Evolutionary conservation across 2,888 invertebrate genomes (phyloP).

Genomic region (Drosophila colorata): DNA sequence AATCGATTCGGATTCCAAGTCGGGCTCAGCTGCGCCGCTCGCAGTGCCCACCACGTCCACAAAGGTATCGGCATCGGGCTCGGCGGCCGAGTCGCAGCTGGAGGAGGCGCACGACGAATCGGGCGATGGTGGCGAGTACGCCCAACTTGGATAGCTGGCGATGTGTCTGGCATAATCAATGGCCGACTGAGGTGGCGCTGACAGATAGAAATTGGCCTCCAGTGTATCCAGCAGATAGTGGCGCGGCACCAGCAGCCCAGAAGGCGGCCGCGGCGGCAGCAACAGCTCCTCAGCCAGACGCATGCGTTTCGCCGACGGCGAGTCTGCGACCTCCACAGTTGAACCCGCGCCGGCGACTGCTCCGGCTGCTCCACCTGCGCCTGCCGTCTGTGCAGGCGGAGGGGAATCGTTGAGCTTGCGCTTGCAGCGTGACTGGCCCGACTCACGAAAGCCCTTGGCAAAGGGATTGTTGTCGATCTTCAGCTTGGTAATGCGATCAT

Average conservation of each 20-base stretch:
- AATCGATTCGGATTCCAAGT: slow-evolving; percentile 46
- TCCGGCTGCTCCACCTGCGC: slow-evolving; percentile 23
- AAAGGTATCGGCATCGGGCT: slow-evolving; percentile 65
- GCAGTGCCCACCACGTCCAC: slow-evolving; percentile 78
- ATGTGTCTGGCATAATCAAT: slow-evolving; percentile 75
- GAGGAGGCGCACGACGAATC: slow-evolving; percentile 61
- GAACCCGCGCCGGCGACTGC: slow-evolving; percentile 9
- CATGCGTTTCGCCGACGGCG: slow-evolving; percentile 75
- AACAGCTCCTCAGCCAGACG: slow-evolving; percentile 57
- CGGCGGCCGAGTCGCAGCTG: slow-evolving; percentile 45
- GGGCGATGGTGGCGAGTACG: slow-evolving; percentile 70
- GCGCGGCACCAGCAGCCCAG: slow-evolving; percentile 43
- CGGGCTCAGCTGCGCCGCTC: slow-evolving; percentile 37
- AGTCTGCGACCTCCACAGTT: slow-evolving; percentile 41
- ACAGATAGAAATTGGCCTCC: slow-evolving; percentile 71
- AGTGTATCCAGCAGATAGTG: slow-evolving; percentile 69
- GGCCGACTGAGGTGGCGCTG: slow-evolving; percentile 56
- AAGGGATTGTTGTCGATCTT: slow-evolving; percentile 97
- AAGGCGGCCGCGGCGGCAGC: slow-evolving; percentile 21
- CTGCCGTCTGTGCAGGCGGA: slow-evolving; percentile 46
- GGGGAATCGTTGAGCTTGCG: slow-evolving; percentile 86
- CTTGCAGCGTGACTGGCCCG: slow-evolving; percentile 91
- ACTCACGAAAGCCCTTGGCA: slow-evolving; percentile 95
- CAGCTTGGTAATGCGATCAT: slow-evolving; percentile 93
- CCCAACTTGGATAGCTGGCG: slow-evolving; percentile 71